Conservation (phyloP, 2,888 invertebrate species). For the Dimorphilus gyrociliatus region DNA sequence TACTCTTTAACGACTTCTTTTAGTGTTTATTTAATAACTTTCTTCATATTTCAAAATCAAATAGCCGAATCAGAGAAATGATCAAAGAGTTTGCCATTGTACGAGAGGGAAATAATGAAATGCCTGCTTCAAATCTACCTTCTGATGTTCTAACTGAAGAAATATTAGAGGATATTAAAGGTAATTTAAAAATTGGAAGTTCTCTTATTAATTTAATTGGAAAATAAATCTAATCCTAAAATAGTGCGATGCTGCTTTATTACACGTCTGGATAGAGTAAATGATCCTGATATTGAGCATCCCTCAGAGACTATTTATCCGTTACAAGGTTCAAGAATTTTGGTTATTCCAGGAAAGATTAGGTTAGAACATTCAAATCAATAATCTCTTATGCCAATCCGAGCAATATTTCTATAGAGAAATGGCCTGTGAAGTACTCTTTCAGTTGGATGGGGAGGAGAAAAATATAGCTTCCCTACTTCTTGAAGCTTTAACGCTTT, state of each 20-base stretch:
- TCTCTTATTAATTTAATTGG: not conserved
- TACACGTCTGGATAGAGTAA: slow-evolving; percentile 53
- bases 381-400: not conserved
- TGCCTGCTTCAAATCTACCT: too few relatives aligned
- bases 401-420: slow-evolving; percentile 10
- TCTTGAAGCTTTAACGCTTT: slow-evolving; percentile 60
- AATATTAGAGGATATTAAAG: slow-evolving; percentile 55
- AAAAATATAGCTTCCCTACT: slow-evolving; percentile 67
- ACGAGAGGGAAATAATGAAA: too few relatives aligned
- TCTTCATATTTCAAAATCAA: too few relatives aligned
- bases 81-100: too few relatives aligned
- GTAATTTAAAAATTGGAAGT: slow-evolving; percentile 13
- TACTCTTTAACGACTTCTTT: too few relatives aligned
- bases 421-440: slow-evolving; percentile 63
- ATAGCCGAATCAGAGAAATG: too few relatives aligned
- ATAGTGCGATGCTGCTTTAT: slow-evolving; percentile 73
- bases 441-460: slow-evolving; percentile 65
- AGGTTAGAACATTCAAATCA: slow-evolving; percentile 20
- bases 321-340: slow-evolving; percentile 46
- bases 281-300: too few relatives aligned
- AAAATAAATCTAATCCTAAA: not conserved
- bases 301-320: slow-evolving; percentile 48
- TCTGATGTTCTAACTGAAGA: slow-evolving; percentile 26
- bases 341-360: slow-evolving; percentile 51
- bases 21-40: too few relatives aligned